Base-by-base conservation (phyloP, 23 tunicate species). In the Styela plicata region DNA sequence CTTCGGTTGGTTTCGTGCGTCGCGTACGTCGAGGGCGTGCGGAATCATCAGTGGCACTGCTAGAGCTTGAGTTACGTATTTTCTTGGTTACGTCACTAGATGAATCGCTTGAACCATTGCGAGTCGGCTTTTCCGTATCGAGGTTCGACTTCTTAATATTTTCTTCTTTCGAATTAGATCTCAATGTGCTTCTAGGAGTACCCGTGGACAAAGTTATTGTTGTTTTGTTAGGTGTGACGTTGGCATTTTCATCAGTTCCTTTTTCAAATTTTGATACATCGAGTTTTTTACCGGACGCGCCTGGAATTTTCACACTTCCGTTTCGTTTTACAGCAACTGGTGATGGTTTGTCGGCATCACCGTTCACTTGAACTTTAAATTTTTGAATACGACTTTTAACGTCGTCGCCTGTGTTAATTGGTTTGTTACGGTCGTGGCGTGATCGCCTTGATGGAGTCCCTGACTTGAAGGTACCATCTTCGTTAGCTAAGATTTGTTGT, bases 331-430 rank as follows among this genome's bases (percentile, higher is more conserved):
- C 73, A 68, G n/a, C 24, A 20, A 44, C 57, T 5, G 57, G 57
- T 5, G 10, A 5, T 7, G 63, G 28, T 31, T 63, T 66, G 27
- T 69, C 64, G 23, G 44, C 21, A 19, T 79, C 74, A 0, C 78
- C 73, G 33, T 86, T 31, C 16, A 91, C 82, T 76, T 76, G 64
- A 22, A 29, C 31, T 24, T 76, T 76, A 67, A 32, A 76, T 63
- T 83, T 86, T 79, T 91, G 89, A 75, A 91, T 73, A 33, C 97
- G 52, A 82, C 97, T 91, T 69, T 34, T 63, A 16, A 91, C 83
- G 18, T 84, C 90, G 24, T 86, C 81, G 13, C 81, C 81, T 10
- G 81, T 29, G 24, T 25, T 52, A 10, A 73, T 28, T 23, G 78
- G 52, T 16, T 21, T 22, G 27, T 26, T 76, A 7, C 66, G 32